phyloP scores from a whole-genome alignment of 2,888 invertebrate species.

The Rotaria sp. region DNA sequence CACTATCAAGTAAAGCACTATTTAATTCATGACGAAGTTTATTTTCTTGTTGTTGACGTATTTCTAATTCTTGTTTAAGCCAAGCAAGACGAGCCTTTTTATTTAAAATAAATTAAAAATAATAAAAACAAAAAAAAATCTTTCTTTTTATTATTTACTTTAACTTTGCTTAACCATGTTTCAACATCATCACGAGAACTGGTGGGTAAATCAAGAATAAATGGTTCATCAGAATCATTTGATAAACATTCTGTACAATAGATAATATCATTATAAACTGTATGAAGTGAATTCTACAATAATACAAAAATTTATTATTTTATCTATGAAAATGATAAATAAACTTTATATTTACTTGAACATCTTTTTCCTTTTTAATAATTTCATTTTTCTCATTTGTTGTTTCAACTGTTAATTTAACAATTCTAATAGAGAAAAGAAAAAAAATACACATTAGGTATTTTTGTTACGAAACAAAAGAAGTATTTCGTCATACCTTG shows the following conservation, averaged over 20 bases:
- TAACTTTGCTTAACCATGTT: conserved; percentile 25
- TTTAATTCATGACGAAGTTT: conserved; percentile 16
- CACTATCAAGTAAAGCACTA: background rate
- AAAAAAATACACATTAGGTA: background rate
- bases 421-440: background rate
- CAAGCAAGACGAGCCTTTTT: conserved; percentile 14
- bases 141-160: background rate
- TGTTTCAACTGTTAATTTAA: background rate
- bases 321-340: background rate
- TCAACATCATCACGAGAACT: background rate
- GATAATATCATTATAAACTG: background rate
- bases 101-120: background rate
- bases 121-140: background rate
- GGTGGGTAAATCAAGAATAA: background rate
- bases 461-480: too few relatives aligned
- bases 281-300: background rate
- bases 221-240: conserved; percentile 19
- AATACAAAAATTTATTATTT: background rate
- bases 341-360: background rate
- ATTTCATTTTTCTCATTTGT: background rate
- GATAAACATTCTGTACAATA: conserved; percentile 27
- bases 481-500: background rate
- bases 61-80: conserved; percentile 26
- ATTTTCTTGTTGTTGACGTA: background rate
- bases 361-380: conserved; percentile 23